Evolutionary conservation across 1,140 invertebrate genomes (phyloP).

Genomic region (Cyrtorhinus lividipennis): DNA sequence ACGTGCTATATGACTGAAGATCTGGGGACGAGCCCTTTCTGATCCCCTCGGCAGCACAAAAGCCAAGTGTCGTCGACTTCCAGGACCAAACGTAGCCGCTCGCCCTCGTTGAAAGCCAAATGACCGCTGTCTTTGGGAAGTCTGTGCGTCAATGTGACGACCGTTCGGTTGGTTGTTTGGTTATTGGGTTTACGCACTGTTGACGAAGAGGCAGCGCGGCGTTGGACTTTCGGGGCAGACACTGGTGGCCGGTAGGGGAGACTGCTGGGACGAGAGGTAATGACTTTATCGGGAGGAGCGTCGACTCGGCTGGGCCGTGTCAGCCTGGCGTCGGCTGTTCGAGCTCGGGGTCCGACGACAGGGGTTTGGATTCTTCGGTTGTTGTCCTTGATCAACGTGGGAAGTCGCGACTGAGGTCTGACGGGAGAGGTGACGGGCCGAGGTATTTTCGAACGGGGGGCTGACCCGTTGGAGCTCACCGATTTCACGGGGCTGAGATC

Average conservation of each 20-base stretch:
- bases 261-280: slow-evolving; percentile 25
- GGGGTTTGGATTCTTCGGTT: slow-evolving; percentile 6
- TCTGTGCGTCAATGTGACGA: slow-evolving; percentile 54
- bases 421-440: slow-evolving; percentile 45
- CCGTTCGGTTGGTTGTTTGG: slow-evolving; percentile 26
- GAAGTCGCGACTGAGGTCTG: slow-evolving; percentile 17
- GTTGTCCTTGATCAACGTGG: slow-evolving; percentile 22
- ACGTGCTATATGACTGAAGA: slow-evolving; percentile 42
- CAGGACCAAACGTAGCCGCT: slow-evolving; percentile 52
- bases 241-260: slow-evolving; percentile 23
- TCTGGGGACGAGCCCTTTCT: slow-evolving; percentile 59
- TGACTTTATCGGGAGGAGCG: slow-evolving; percentile 26
- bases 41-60: slow-evolving; percentile 56
- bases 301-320: slow-evolving; percentile 42
- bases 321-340: neutral
- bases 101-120: slow-evolving; percentile 62
- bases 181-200: slow-evolving; percentile 9
- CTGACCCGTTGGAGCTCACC: slow-evolving; percentile 6
- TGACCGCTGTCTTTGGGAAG: slow-evolving; percentile 59
- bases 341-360: neutral
- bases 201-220: slow-evolving; percentile 21
- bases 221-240: slow-evolving; percentile 9
- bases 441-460: slow-evolving; percentile 46
- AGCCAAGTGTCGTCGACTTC: slow-evolving; percentile 64
- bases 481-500: slow-evolving; percentile 22